phyloP scores from a whole-genome alignment of 2,113 vertebrate genomes.

The Chaetorhynchus papuensis region DNA sequence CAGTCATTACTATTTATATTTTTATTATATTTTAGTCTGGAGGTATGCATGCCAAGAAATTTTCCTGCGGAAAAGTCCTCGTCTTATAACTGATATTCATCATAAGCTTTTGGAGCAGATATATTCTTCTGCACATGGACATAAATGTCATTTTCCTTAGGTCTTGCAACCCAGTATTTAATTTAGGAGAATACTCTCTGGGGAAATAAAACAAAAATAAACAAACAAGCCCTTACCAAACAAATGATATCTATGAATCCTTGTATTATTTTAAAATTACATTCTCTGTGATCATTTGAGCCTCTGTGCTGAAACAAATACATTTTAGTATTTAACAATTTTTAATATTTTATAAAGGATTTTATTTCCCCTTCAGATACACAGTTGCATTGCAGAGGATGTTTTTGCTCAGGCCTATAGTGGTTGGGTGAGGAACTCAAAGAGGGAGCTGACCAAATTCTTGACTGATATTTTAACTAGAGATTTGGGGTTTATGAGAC shows the following conservation, averaged over 20 bases:
- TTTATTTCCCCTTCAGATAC: background rate
- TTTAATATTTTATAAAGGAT: background rate
- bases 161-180: background rate
- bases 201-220: background rate
- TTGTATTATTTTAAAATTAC: background rate
- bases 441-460: background rate
- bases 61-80: background rate
- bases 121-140: background rate
- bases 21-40: background rate
- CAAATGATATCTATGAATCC: background rate
- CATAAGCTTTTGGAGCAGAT: background rate
- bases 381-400: background rate
- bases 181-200: background rate
- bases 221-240: background rate
- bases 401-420: background rate
- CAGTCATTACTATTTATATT: background rate
- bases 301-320: background rate
- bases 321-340: background rate
- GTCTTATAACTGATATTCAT: background rate
- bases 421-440: background rate
- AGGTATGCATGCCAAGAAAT: background rate
- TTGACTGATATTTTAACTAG: background rate
- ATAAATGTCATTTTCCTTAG: background rate
- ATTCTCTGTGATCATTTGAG: background rate
- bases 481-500: background rate